phyloP scores from a whole-genome alignment of 2,113 vertebrate species.

The Actinemys pallida region DNA sequence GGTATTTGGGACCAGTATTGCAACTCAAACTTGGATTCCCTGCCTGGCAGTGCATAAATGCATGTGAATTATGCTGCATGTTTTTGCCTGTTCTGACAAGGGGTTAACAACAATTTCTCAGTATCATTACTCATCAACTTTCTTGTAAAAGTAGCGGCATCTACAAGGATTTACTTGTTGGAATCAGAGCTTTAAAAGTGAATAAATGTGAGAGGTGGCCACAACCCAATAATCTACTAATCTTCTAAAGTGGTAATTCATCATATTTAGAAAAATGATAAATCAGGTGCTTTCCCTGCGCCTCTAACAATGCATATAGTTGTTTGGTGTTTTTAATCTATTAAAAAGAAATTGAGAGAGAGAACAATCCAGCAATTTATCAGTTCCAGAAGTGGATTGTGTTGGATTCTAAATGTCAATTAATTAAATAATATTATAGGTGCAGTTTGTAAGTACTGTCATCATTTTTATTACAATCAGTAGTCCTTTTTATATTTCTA shows the following conservation, averaged over 20 bases:
- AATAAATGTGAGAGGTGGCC: background rate
- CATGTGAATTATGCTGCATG: rapidly evolving
- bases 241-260: slow-evolving; percentile 44
- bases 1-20: rapidly evolving
- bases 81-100: background rate
- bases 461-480: background rate
- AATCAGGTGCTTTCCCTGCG: slow-evolving; percentile 32
- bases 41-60: background rate
- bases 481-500: background rate
- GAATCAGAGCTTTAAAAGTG: background rate
- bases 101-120: background rate
- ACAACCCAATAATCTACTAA: slow-evolving; percentile 23
- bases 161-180: background rate
- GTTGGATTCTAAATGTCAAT: background rate
- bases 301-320: background rate
- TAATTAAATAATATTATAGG: slow-evolving; percentile 14
- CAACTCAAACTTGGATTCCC: background rate
- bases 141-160: background rate
- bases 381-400: slow-evolving; percentile 5
- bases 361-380: background rate
- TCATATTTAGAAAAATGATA: slow-evolving; percentile 48
- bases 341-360: slow-evolving; percentile 47
- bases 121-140: background rate
- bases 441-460: background rate
- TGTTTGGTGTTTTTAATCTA: slow-evolving; percentile 27